Evolutionary conservation across 92 coral and sea anemone genomes (phyloP).

Genomic region (Scolanthus callimorphus): DNA sequence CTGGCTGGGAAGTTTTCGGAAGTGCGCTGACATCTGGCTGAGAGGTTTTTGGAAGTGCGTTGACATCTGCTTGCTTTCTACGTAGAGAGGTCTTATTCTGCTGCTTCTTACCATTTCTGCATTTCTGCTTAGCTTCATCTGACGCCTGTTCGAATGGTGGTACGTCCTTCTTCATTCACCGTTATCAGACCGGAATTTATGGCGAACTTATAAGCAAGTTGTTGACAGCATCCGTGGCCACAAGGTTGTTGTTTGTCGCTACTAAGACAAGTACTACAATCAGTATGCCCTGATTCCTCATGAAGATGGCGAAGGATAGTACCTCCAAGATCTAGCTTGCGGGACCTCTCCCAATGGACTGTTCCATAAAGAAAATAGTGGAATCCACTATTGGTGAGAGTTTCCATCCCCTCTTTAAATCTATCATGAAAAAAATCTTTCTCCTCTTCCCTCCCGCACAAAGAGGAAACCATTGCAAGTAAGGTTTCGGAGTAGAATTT

Average conservation of each 20-base stretch:
- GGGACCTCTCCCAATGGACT: constrained; percentile 21
- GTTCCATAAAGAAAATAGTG: constrained; percentile 25
- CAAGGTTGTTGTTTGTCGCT: neutral
- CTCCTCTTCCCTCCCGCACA: constrained; percentile 2
- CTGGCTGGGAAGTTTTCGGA: too few species aligned
- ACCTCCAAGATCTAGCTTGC: constrained; percentile 8
- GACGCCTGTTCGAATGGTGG: too few species aligned
- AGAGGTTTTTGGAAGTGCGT: too few species aligned
- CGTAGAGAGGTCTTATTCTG: too few species aligned
- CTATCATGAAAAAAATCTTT: neutral
- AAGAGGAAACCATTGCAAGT: constrained; percentile 14
- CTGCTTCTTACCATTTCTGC: too few species aligned
- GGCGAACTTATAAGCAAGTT: neutral
- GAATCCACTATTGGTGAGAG: constrained; percentile 14
- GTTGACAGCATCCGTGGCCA: neutral
- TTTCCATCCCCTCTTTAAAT: constrained; percentile 4
- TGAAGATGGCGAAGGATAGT: neutral
- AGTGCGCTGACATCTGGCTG: too few species aligned
- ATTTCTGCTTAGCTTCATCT: too few species aligned
- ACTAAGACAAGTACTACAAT: neutral
- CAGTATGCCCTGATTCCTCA: neutral
- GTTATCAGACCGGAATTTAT: neutral
- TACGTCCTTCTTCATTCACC: neutral
- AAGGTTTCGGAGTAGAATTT: constrained; percentile 2
- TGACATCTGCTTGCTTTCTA: too few species aligned